Evolutionary conservation across 2,113 vertebrate genomes (phyloP).

Genomic region (Penelope pileata): DNA sequence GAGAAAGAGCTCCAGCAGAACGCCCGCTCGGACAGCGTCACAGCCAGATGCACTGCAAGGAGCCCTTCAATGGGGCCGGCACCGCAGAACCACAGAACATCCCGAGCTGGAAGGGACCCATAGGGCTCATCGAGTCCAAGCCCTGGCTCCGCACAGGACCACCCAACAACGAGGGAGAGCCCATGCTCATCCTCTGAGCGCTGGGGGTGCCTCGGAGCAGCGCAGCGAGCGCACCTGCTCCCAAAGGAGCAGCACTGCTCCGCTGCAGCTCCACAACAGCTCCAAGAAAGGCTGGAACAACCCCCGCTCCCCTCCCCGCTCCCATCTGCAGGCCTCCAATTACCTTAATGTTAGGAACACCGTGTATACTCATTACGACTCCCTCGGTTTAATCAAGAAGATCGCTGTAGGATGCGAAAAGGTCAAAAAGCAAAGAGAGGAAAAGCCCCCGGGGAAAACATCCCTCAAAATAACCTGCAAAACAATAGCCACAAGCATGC

Average conservation of each 20-base stretch:
- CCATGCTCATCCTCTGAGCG: too few species aligned
- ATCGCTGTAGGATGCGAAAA: constrained; percentile 27
- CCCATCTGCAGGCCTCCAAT: not conserved
- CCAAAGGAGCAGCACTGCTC: not conserved
- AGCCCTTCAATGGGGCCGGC: too few species aligned
- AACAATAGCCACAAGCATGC: not conserved
- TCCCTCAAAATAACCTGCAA: constrained; percentile 35
- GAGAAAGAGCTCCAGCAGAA: not conserved
- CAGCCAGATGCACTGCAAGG: not conserved
- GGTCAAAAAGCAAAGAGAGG: constrained; percentile 9
- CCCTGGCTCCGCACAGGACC: not conserved
- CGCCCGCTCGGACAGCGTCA: accelerated
- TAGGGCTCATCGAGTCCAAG: not conserved
- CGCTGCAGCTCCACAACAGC: accelerated
- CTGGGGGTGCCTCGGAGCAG: too few species aligned
- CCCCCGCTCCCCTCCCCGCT: not conserved
- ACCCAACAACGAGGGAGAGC: not conserved
- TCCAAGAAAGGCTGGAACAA: not conserved
- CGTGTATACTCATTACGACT: not conserved
- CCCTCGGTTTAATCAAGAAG: not conserved
- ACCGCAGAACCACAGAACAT: not conserved
- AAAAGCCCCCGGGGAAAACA: constrained; percentile 1
- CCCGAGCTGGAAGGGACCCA: not conserved
- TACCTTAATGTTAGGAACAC: constrained; percentile 20
- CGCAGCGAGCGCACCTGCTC: not conserved